Evolutionary conservation across 2,113 vertebrate genomes (phyloP).

Genomic region (Pseudorectes ferrugineus): DNA sequence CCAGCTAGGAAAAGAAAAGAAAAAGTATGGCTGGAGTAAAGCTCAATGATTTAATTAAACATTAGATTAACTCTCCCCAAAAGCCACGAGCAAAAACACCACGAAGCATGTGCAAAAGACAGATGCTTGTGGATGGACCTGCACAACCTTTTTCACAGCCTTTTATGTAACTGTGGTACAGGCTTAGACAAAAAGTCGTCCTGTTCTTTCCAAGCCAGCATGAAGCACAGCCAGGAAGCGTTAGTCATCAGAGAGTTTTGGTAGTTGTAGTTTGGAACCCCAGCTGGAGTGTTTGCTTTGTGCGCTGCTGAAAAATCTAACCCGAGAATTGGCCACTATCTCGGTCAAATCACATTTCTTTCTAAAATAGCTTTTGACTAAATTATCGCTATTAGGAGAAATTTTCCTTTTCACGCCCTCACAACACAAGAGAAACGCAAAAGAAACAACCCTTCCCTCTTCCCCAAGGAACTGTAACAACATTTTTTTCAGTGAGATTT

Average conservation of each 20-base stretch:
- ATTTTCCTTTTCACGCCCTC: neutral
- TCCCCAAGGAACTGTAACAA: neutral
- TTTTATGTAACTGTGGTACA: conserved; percentile 16
- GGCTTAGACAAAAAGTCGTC: conserved; percentile 41
- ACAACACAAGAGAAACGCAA: neutral
- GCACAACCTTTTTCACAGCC: neutral
- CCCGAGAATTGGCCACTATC: neutral
- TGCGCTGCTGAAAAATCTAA: neutral
- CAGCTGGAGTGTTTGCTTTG: conserved; percentile 15
- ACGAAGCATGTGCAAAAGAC: neutral
- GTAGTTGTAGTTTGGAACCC: conserved; percentile 49
- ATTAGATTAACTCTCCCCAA: neutral
- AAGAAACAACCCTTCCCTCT: neutral
- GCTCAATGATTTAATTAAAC: neutral
- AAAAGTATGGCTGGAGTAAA: neutral
- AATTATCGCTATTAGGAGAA: neutral
- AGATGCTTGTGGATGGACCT: neutral
- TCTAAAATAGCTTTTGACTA: neutral
- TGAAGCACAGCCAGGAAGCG: conserved; percentile 34
- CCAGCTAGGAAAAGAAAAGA: neutral
- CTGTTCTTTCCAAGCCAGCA: conserved; percentile 25
- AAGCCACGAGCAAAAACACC: neutral
- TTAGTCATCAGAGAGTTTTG: conserved; percentile 53
- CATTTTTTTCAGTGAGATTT: neutral
- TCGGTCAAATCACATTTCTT: neutral